Conservation (phyloP, 1,140 invertebrate species). For the Cephus cinctus region DNA sequence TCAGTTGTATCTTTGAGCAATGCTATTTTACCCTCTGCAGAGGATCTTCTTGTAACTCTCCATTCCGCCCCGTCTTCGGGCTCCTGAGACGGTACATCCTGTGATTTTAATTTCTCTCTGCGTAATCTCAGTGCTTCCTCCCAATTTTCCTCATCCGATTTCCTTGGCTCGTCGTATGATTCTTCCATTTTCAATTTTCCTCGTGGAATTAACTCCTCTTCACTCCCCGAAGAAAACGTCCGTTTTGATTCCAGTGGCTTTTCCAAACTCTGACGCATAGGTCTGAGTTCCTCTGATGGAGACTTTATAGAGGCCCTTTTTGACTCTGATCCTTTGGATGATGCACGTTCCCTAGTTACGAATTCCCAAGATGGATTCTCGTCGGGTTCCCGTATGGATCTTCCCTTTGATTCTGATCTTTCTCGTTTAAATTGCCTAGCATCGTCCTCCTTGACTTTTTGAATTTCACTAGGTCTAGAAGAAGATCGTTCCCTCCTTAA, state of each 20-base stretch:
- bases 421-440: slow-evolving; percentile 5
- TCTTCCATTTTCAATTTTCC: slow-evolving; percentile 8
- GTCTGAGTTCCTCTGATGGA: slow-evolving; percentile 19
- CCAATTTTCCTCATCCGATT: slow-evolving; percentile 52
- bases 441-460: slow-evolving; percentile 12
- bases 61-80: slow-evolving; percentile 14
- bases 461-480: background rate
- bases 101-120: slow-evolving; percentile 26
- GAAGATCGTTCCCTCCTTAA: background rate
- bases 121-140: slow-evolving; percentile 42
- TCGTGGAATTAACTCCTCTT: slow-evolving; percentile 27
- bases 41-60: slow-evolving; percentile 44
- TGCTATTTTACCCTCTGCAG: slow-evolving; percentile 49
- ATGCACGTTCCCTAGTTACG: slow-evolving; percentile 27
- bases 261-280: slow-evolving; percentile 19
- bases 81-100: slow-evolving; percentile 20
- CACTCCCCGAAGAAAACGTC: slow-evolving; percentile 38
- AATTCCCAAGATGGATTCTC: slow-evolving; percentile 38
- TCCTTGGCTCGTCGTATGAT: slow-evolving; percentile 23
- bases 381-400: slow-evolving; percentile 25
- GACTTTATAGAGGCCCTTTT: slow-evolving; percentile 5
- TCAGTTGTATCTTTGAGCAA: slow-evolving; percentile 42
- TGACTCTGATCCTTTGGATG: slow-evolving; percentile 18
- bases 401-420: slow-evolving; percentile 27
- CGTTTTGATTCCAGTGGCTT: slow-evolving; percentile 4